Evolutionary conservation across 2,888 invertebrate species (phyloP).

Genomic region (Polydrusus tereticollis): DNA sequence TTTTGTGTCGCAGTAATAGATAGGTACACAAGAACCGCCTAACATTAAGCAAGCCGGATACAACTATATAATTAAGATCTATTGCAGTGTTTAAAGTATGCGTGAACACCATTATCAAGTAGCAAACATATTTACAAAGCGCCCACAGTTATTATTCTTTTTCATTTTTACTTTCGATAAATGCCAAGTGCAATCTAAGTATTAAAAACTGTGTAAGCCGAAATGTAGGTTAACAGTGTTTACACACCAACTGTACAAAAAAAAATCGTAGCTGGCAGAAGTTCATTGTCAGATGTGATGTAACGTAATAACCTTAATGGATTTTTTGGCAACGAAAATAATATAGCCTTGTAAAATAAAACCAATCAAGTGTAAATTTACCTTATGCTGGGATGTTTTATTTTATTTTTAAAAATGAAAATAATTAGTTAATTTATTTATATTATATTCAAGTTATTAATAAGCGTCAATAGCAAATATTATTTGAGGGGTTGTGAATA

Average conservation of each 20-base stretch:
- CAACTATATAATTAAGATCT: no score
- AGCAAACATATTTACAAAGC: not conserved
- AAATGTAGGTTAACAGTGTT: slow-evolving; percentile 5
- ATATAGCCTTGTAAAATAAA: not conserved
- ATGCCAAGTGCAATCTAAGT: slow-evolving; percentile 8
- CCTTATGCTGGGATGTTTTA: not conserved
- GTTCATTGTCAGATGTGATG: not conserved
- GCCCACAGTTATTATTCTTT: not conserved
- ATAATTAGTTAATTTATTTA: no score
- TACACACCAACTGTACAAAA: not conserved
- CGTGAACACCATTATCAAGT: no score
- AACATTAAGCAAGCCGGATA: no score
- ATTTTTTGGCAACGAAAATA: not conserved
- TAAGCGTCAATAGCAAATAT: no score
- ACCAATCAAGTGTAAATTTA: not conserved
- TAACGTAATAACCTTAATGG: not conserved
- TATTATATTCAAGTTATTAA: not conserved
- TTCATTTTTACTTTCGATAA: not conserved
- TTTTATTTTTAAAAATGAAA: no score
- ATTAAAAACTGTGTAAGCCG: not conserved
- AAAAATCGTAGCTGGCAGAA: not conserved
- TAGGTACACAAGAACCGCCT: no score
- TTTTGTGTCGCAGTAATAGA: no score
- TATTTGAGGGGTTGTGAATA: no score
- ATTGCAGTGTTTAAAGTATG: no score